A percentile compares a stretch with the other conserved stretches of the same genome.
Evolutionary conservation across 2,888 invertebrate species (phyloP).

Genomic region (Chrysolina oricalcia): DNA sequence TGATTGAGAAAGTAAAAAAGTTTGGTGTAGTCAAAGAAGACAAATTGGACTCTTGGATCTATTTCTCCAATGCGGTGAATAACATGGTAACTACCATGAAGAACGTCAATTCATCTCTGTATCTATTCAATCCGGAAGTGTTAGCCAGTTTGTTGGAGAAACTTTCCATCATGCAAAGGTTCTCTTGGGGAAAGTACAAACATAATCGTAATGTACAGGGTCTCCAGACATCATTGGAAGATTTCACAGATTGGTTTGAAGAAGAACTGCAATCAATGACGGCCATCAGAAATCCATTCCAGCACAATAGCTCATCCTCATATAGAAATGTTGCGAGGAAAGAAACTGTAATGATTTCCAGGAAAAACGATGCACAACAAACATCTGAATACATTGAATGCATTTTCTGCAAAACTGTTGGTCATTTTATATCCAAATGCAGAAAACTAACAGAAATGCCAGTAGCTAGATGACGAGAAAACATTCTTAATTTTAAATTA

Average conservation of each 20-base stretch:
- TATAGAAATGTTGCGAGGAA: too few relatives aligned
- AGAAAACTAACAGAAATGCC: background rate
- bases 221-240: background rate
- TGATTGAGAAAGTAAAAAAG: background rate
- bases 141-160: background rate
- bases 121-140: background rate
- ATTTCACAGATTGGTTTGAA: constrained; percentile 8
- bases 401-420: background rate
- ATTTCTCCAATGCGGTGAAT: background rate
- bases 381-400: background rate
- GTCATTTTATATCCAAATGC: background rate
- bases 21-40: background rate
- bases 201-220: background rate
- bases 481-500: background rate
- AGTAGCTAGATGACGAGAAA: background rate
- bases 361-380: background rate
- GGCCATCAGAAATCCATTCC: background rate
- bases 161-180: background rate
- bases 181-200: background rate
- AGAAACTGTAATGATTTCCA: background rate
- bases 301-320: background rate
- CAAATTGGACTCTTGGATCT: background rate
- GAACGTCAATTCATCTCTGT: background rate
- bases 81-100: constrained; percentile 6
- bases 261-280: background rate